Conservation (phyloP, 2,797 vertebrate species). For the Enteromius paludinosus region DNA sequence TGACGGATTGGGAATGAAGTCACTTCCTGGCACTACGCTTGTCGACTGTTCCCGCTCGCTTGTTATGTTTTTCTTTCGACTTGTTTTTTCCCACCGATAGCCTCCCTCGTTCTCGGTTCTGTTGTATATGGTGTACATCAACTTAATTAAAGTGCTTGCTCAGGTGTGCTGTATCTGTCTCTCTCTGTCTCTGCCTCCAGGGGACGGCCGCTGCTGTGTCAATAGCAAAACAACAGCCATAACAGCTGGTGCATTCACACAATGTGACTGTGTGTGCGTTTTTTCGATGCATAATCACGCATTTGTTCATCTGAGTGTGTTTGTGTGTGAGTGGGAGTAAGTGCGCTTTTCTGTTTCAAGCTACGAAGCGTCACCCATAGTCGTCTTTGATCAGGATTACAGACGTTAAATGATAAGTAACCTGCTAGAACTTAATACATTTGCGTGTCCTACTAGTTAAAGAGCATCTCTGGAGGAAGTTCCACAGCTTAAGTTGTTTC, state of each 20-base stretch:
- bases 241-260: constrained; percentile 73
- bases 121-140: constrained; percentile 37
- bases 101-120: neutral
- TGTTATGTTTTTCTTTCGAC: constrained; percentile 36
- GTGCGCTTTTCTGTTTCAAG: constrained; percentile 41
- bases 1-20: constrained; percentile 45
- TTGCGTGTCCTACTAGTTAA: constrained; percentile 7
- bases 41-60: constrained; percentile 15
- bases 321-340: constrained; percentile 33
- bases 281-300: constrained; percentile 58
- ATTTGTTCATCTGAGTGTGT: constrained; percentile 57
- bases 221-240: constrained; percentile 74
- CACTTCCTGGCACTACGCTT: constrained; percentile 54
- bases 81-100: constrained; percentile 12
- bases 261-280: constrained; percentile 58
- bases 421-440: neutral
- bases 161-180: constrained; percentile 47
- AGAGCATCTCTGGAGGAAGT: neutral
- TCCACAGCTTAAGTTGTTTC: neutral
- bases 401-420: constrained; percentile 31
- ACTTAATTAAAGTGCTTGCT: constrained; percentile 55
- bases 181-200: constrained; percentile 59
- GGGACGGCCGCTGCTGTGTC: constrained; percentile 62
- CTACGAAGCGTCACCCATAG: constrained; percentile 40
- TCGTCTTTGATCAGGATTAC: constrained; percentile 43